Conservation (phyloP, 2,888 invertebrate species). For the Pyrocoelia pectoralis region DNA sequence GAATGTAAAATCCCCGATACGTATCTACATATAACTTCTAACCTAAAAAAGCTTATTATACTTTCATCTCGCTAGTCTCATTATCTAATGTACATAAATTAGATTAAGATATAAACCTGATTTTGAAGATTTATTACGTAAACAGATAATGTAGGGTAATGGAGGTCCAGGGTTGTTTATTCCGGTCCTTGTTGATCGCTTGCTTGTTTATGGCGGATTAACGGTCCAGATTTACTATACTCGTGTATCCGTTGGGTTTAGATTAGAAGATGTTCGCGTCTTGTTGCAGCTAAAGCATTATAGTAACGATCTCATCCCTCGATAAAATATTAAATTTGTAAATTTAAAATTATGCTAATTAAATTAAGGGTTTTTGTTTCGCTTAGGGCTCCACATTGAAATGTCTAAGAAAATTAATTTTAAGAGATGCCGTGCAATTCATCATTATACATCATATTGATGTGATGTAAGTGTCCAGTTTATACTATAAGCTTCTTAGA, state of each 20-base stretch:
- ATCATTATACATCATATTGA: constrained; percentile 39
- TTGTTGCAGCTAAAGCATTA: constrained; percentile 22
- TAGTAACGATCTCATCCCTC: constrained; percentile 27
- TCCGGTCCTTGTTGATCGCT: constrained; percentile 40
- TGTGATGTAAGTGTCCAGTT: constrained; percentile 36
- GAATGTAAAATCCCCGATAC: too few relatives aligned
- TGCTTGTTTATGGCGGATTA: constrained; percentile 47
- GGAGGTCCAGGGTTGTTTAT: constrained; percentile 41
- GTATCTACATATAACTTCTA: too few relatives aligned
- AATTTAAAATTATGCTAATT: constrained; percentile 35
- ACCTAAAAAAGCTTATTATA: not conserved
- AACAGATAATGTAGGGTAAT: constrained; percentile 44
- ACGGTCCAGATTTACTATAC: constrained; percentile 44
- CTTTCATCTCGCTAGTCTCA: constrained; percentile 4
- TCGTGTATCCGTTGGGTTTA: constrained; percentile 36
- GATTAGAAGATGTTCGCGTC: constrained; percentile 34
- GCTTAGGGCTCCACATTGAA: too few relatives aligned
- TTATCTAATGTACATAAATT: constrained; percentile 27
- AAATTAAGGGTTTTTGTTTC: too few relatives aligned
- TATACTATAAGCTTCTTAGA: constrained; percentile 26
- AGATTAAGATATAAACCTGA: constrained; percentile 27
- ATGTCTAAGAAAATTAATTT: constrained; percentile 34
- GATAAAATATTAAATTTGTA: constrained; percentile 39
- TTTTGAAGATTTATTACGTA: constrained; percentile 28
- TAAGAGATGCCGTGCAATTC: constrained; percentile 28